These are phyloP conservation scores for Myotis yumanensis DNA, from an alignment of 2,113 vertebrate species.

Conservation along the genomic window DNA sequence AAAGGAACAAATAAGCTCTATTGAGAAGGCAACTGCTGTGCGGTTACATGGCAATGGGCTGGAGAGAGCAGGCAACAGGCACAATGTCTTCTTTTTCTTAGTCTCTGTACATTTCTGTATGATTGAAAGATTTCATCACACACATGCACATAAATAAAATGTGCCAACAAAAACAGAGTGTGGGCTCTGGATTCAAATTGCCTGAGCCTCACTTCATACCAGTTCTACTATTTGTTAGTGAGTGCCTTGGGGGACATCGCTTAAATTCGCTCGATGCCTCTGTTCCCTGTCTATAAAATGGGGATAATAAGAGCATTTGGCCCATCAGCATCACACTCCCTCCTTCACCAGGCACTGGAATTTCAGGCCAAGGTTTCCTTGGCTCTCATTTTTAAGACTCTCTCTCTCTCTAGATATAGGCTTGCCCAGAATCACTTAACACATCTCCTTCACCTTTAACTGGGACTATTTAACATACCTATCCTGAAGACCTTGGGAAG, in stretches of 20 bases:
- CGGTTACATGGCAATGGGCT: neutral
- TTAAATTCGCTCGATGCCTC: neutral
- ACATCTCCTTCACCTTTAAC: neutral
- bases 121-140: conserved; percentile 15
- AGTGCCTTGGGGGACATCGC: neutral
- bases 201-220: neutral
- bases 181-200: neutral
- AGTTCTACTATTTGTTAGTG: neutral
- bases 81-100: neutral
- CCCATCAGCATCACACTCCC: neutral
- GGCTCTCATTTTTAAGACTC: neutral
- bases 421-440: neutral
- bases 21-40: conserved; percentile 5
- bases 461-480: neutral
- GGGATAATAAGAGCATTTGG: neutral
- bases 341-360: neutral
- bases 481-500: neutral
- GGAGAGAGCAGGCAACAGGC: neutral
- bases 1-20: neutral
- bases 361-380: neutral
- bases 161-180: neutral
- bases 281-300: neutral
- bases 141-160: neutral
- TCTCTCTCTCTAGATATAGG: neutral
- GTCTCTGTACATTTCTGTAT: neutral